phyloP scores from a whole-genome alignment of 2,113 vertebrate genomes.

The Porphyrio hochstetteri region DNA sequence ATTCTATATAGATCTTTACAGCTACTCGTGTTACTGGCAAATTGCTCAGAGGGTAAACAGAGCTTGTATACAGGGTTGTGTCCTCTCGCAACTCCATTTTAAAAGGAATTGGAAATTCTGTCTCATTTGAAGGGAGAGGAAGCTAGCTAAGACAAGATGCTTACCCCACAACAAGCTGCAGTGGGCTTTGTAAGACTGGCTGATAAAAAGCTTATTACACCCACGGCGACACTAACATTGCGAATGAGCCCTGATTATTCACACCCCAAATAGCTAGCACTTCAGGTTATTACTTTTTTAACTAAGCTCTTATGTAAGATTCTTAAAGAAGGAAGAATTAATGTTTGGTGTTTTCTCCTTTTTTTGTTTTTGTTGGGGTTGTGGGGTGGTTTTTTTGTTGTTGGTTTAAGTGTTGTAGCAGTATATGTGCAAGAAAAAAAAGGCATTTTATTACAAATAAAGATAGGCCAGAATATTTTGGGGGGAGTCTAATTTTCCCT shows the following conservation, averaged over 20 bases:
- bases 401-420: not conserved
- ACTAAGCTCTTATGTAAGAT: not conserved
- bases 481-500: not conserved
- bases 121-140: not conserved
- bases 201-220: not conserved
- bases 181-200: not conserved
- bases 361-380: not conserved
- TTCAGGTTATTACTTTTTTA: not conserved
- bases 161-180: not conserved
- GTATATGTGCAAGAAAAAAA: not conserved
- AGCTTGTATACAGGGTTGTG: not conserved
- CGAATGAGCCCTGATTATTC: not conserved
- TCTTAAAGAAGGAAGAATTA: not conserved
- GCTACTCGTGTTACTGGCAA: conserved; percentile 15
- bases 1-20: not conserved
- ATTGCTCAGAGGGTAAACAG: conserved; percentile 5
- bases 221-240: not conserved
- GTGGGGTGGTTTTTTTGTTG: not conserved
- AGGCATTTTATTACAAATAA: not conserved
- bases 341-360: not conserved
- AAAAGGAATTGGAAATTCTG: not conserved
- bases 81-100: not conserved
- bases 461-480: not conserved
- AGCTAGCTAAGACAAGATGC: not conserved
- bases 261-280: not conserved